Percentiles rank a stretch among this genome's conserved stretches.
Evolutionary conservation across 1,140 invertebrate species (phyloP).

Genomic region (Sminthurides bifidus): DNA sequence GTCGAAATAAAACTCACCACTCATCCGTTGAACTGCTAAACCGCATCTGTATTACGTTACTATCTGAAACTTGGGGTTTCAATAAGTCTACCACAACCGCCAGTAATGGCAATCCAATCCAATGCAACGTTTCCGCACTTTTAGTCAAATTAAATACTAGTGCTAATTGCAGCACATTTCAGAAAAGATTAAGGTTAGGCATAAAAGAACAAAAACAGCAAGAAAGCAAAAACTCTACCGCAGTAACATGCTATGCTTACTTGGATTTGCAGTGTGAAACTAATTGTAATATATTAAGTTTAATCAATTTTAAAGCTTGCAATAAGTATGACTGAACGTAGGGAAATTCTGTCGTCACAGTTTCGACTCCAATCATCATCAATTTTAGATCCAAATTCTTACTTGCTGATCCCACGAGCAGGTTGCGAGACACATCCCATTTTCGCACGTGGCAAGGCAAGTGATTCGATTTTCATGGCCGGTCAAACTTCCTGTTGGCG

Average conservation of each 20-base stretch:
- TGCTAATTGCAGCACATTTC: no score
- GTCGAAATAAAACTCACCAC: no score
- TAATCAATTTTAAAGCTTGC: not conserved
- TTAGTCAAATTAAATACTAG: no score
- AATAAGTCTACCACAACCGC: no score
- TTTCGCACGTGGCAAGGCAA: constrained; percentile 63
- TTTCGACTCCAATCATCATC: not conserved
- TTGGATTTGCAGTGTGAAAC: not conserved
- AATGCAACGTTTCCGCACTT: no score
- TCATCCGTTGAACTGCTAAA: no score
- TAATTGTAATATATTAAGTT: not conserved
- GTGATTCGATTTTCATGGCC: constrained; percentile 81
- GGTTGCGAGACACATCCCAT: constrained; percentile 68
- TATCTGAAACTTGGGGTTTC: no score
- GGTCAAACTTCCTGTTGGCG: constrained; percentile 51
- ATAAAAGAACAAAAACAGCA: no score
- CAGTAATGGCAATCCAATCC: no score
- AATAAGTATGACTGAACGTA: not conserved
- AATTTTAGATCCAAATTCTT: constrained; percentile 64
- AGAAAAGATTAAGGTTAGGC: no score
- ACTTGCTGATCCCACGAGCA: constrained; percentile 82
- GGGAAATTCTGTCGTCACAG: not conserved
- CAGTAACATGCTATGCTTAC: not conserved
- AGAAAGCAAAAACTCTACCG: not conserved
- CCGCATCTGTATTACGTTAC: no score